Evolutionary conservation across 2,113 vertebrate species (phyloP).

Genomic region (Calcarius ornatus): DNA sequence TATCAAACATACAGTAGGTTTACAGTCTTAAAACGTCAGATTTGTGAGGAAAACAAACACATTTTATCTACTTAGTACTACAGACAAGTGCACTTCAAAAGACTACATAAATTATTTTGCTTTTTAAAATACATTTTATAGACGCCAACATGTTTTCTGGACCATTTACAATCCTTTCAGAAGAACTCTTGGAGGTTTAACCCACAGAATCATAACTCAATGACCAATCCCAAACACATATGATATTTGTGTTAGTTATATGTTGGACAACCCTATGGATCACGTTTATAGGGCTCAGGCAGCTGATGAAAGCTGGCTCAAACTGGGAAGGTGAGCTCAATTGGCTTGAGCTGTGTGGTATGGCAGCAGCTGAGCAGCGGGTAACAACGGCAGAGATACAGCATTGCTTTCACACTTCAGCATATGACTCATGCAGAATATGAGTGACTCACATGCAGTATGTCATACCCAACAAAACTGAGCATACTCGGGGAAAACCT

Average conservation of each 20-base stretch:
- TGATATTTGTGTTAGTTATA: not conserved
- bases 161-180: not conserved
- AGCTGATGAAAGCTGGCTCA: slow-evolving; percentile 15
- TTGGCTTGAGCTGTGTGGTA: slow-evolving; percentile 24
- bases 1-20: not conserved
- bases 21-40: not conserved
- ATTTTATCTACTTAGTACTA: not conserved
- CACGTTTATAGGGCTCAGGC: not conserved
- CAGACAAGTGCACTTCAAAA: not conserved
- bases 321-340: slow-evolving; percentile 40
- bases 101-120: not conserved
- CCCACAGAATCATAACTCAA: not conserved
- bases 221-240: not conserved
- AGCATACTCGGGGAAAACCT: not conserved
- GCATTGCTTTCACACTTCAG: slow-evolving; percentile 61
- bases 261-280: not conserved
- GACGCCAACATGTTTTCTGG: not conserved
- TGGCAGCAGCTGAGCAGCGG: slow-evolving; percentile 58
- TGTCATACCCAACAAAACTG: slow-evolving; percentile 45
- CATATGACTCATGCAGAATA: slow-evolving; percentile 61
- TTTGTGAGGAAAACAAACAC: not conserved
- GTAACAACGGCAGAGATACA: slow-evolving; percentile 43
- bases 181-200: not conserved
- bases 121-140: not conserved
- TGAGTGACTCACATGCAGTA: slow-evolving; percentile 49